These are phyloP conservation scores for Ernsta delagoae DNA, from an alignment of 2,888 invertebrate species.

Conservation along the genomic window DNA sequence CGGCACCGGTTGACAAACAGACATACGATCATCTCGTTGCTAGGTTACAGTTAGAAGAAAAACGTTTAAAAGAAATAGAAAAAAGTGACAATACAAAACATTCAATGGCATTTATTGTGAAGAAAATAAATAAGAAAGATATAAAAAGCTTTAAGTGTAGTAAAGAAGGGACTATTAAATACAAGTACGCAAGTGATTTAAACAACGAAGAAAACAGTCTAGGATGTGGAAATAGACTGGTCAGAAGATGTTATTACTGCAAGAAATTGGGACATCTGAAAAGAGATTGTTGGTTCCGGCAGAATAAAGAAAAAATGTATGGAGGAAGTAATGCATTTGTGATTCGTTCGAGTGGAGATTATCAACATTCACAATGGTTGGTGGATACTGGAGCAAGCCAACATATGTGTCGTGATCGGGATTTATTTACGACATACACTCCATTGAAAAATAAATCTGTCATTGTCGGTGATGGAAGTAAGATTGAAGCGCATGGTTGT, in stretches of 20 bases:
- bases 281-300: slow-evolving; percentile 13
- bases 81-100: neutral
- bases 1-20: slow-evolving; percentile 44
- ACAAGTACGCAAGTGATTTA: neutral
- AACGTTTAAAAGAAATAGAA: slow-evolving; percentile 19
- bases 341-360: slow-evolving; percentile 1
- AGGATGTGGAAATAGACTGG: neutral
- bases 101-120: neutral
- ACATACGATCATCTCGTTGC: slow-evolving; percentile 44
- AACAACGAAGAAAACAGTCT: neutral
- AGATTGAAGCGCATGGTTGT: slow-evolving; percentile 37
- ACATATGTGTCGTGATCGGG: slow-evolving; percentile 43
- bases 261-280: slow-evolving; percentile 27
- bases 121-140: neutral
- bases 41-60: slow-evolving; percentile 45
- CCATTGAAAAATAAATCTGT: slow-evolving; percentile 37
- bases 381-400: slow-evolving; percentile 44
- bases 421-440: slow-evolving; percentile 39
- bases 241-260: slow-evolving; percentile 23
- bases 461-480: slow-evolving; percentile 41
- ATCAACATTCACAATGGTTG: slow-evolving; percentile 41
- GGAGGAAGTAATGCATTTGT: slow-evolving; percentile 37
- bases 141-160: neutral
- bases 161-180: neutral
- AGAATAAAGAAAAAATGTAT: slow-evolving; percentile 23